These are phyloP conservation scores for Alectura lathami DNA, from an alignment of 2,113 vertebrate genomes.

Conservation along the genomic window DNA sequence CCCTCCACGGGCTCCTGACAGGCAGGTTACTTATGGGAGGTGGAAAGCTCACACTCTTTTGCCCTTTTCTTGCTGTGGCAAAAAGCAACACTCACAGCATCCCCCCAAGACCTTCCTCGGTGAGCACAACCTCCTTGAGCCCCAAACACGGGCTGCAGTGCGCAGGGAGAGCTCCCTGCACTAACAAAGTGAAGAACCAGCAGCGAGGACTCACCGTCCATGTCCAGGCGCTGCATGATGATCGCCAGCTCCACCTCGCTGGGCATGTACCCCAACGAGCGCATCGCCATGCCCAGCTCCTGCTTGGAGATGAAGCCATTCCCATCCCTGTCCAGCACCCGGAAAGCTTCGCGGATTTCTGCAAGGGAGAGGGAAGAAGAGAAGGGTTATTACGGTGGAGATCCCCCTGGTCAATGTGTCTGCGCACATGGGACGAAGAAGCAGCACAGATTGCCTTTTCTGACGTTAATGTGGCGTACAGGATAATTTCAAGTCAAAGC, in stretches of 20 bases:
- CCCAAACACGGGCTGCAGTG: rapidly evolving
- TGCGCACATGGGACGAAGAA: not conserved
- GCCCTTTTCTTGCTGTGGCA: not conserved
- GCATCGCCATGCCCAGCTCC: constrained; percentile 99
- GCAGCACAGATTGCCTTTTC: not conserved
- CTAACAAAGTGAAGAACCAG: not conserved
- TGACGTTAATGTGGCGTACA: rapidly evolving
- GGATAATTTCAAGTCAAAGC: not conserved
- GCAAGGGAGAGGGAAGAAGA: constrained; percentile 62
- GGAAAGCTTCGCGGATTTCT: constrained; percentile 98
- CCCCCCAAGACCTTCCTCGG: not conserved
- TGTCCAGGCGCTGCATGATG: constrained; percentile 99
- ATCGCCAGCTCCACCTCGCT: constrained; percentile 98
- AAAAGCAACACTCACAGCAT: not conserved
- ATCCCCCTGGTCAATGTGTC: rapidly evolving
- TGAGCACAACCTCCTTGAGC: rapidly evolving
- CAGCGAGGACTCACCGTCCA: constrained; percentile 87
- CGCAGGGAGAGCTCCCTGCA: not conserved
- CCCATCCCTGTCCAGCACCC: constrained; percentile 95
- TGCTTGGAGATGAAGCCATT: constrained; percentile 99
- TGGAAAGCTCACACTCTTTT: rapidly evolving
- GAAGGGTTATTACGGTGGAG: not conserved
- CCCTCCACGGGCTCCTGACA: rapidly evolving
- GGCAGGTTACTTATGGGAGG: not conserved
- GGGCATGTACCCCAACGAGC: constrained; percentile 98